Evolutionary conservation across 2,113 vertebrate species (phyloP), one percentile per base, ranked within the genome.

Genomic region (Oceanodroma tethys): DNA sequence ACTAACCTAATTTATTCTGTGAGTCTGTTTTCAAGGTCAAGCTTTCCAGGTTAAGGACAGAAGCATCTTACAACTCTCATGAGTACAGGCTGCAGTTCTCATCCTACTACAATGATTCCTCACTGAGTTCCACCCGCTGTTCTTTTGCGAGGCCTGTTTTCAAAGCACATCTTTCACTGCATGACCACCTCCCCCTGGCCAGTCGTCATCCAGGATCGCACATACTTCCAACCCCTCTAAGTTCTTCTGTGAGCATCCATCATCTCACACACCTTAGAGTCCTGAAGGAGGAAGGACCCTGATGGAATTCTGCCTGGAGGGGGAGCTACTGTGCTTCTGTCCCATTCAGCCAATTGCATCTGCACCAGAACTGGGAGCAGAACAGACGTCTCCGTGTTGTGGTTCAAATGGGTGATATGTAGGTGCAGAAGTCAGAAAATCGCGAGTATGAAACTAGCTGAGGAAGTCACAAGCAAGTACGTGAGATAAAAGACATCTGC

Each of bases 21-120:
- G 19, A 48, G n/a, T 81, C 80, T 78, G 19, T 76, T 96, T 94
- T 94, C 94, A 94, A 88, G 56, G 88, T 88, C 93, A 95, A 52
- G 67, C 27, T 88, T 96, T 93, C 79, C 76, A 91, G 82, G 72
- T 70, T 93, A 72, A 94, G 92, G 70, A 91, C 82, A 92, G 59
- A 58, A 92, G 60, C 14, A 14, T 86, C 50, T 84, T 48, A 75
- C 50, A 95, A 25, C 30, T 62, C 68, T 70, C 65, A 38, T 4
- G 36, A 90, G 52, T 36, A 50, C 40, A 53, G 8, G 20, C 56
- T 78, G 74, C 40, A 74, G 55, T 58, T 71, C 16, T 30, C 42
- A 73, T 17, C 15, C 40, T 50, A 18, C 53, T 71, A 62, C 0
- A 2, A 63, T 19, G 55, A 36, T 65, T 55, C 62, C 52, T 53